Conservation (phyloP, 2,113 vertebrate genomes). For the Ariopsis seemanni region DNA sequence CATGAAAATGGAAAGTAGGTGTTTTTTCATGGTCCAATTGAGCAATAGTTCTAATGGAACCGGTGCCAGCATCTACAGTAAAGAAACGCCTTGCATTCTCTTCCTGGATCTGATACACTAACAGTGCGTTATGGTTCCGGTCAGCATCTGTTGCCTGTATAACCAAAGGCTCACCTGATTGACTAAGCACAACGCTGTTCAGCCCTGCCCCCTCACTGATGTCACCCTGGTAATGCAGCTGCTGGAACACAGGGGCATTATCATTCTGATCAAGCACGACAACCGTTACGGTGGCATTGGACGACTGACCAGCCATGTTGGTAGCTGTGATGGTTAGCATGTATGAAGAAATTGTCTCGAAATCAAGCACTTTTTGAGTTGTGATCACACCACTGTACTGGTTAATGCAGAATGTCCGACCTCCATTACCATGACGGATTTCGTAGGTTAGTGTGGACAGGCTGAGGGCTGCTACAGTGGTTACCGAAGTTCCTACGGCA, state of each 20-base stretch:
- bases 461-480: conserved; percentile 86
- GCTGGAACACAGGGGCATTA: conserved; percentile 88
- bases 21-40: conserved; percentile 90
- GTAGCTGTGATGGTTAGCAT: conserved; percentile 83
- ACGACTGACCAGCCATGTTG: conserved; percentile 96
- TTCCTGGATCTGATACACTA: conserved; percentile 94
- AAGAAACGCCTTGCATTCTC: conserved; percentile 92
- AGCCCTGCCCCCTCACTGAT: conserved; percentile 90
- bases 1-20: conserved; percentile 86
- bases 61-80: conserved; percentile 91
- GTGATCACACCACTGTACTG: conserved; percentile 94
- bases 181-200: conserved; percentile 85
- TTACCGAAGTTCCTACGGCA: conserved; percentile 84
- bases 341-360: conserved; percentile 80
- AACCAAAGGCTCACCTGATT: conserved; percentile 80
- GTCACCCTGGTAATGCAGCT: conserved; percentile 82
- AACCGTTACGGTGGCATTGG: conserved; percentile 84
- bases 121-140: conserved; percentile 88
- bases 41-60: conserved; percentile 91
- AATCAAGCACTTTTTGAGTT: conserved; percentile 83
- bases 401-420: conserved; percentile 85
- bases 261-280: conserved; percentile 93
- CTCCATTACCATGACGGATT: conserved; percentile 82
- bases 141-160: conserved; percentile 90
- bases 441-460: conserved; percentile 91